phyloP scores from a whole-genome alignment of 1,140 invertebrate species.

The Ceratitis capitata region DNA sequence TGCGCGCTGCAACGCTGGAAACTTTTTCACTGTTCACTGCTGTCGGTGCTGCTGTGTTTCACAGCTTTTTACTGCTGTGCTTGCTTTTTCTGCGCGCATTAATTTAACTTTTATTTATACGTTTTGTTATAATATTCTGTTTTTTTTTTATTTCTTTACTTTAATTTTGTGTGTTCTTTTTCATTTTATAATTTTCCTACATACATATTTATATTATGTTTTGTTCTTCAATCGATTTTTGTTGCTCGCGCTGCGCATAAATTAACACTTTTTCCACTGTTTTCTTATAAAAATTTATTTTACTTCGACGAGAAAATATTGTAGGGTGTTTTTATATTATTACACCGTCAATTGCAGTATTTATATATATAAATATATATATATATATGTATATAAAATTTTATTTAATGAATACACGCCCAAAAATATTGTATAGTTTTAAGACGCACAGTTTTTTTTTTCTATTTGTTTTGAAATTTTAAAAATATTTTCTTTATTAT shows the following conservation, averaged over 20 bases:
- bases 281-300: not conserved
- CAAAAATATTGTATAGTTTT: too few relatives aligned
- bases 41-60: slow-evolving; percentile 21
- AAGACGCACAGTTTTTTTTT: not conserved
- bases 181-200: too few relatives aligned
- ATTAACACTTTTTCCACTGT: slow-evolving; percentile 19
- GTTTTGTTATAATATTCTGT: not conserved
- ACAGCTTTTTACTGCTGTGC: slow-evolving; percentile 33
- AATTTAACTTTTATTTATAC: slow-evolving; percentile 38
- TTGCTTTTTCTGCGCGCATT: slow-evolving; percentile 34
- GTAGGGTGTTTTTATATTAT: too few relatives aligned
- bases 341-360: too few relatives aligned
- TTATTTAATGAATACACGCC: too few relatives aligned
- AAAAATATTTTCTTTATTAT: not conserved
- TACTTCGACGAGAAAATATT: not conserved
- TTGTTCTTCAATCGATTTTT: slow-evolving; percentile 31
- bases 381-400: too few relatives aligned
- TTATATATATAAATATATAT: too few relatives aligned
- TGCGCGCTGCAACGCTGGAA: slow-evolving; percentile 34
- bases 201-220: not conserved
- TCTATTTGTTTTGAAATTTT: too few relatives aligned
- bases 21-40: slow-evolving; percentile 28
- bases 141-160: not conserved
- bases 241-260: not conserved
- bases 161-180: not conserved